Evolutionary conservation across 2,888 invertebrate genomes (phyloP).

Genomic region (Labia minor): DNA sequence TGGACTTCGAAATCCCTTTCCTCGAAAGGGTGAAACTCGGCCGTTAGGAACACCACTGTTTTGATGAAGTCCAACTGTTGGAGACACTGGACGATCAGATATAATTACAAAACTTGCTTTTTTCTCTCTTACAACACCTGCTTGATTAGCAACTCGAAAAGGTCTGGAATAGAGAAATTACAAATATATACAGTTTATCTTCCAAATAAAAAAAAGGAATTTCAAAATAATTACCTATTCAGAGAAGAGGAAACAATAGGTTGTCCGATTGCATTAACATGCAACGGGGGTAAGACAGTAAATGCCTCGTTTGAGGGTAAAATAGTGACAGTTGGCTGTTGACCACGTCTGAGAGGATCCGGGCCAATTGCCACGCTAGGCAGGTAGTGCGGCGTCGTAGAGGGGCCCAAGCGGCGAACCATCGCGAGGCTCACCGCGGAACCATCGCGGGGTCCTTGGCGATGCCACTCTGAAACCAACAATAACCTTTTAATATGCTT

Average conservation of each 20-base stretch:
- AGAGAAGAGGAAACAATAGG: no score
- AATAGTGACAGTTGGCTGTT: neutral
- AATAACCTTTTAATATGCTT: no score
- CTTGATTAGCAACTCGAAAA: neutral
- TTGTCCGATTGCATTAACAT: conserved; percentile 16
- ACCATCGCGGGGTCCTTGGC: neutral
- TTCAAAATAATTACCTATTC: no score
- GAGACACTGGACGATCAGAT: conserved; percentile 43
- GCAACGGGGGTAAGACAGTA: conserved; percentile 27
- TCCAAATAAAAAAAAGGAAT: no score
- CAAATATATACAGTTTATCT: no score
- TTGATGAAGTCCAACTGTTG: conserved; percentile 36
- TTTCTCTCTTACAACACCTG: conserved; percentile 23
- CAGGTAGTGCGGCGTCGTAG: neutral
- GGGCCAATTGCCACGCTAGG: neutral
- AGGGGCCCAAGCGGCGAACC: conserved; percentile 6
- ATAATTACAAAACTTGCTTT: conserved; percentile 55
- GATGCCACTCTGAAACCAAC: neutral
- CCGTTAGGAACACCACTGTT: conserved; percentile 32
- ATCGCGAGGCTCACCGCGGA: neutral
- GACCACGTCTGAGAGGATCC: neutral
- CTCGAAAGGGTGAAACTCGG: conserved; percentile 50
- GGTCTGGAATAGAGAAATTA: neutral
- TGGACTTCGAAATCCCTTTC: conserved; percentile 46
- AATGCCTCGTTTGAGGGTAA: conserved; percentile 24